Evolutionary conservation across 2,113 vertebrate genomes (phyloP).

Genomic region (Ceratotherium simum): DNA sequence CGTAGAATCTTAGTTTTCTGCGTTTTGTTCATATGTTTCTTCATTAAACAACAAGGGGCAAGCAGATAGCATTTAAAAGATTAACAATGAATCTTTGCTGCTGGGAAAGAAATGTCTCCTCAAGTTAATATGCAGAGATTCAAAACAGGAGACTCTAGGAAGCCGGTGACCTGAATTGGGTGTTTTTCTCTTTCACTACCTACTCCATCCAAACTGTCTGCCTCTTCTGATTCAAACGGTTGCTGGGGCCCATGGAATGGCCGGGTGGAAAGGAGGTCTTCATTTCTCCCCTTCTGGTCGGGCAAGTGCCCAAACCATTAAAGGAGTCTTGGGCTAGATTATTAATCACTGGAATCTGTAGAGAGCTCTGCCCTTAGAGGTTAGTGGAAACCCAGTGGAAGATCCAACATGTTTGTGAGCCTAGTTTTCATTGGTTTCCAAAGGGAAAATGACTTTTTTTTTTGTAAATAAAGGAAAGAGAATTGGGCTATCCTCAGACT

Average conservation of each 20-base stretch:
- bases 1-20: background rate
- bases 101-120: background rate
- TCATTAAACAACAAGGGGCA: background rate
- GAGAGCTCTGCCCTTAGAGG: background rate
- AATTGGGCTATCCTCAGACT: background rate
- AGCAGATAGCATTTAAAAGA: slow-evolving; percentile 8
- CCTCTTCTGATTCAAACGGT: background rate
- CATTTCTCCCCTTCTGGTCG: background rate
- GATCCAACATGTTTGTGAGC: background rate
- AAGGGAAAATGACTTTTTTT: background rate
- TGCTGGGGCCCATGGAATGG: no score
- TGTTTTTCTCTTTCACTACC: background rate
- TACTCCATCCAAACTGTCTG: background rate
- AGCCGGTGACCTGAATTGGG: background rate
- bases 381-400: background rate
- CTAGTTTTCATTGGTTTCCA: background rate
- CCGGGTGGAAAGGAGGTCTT: background rate
- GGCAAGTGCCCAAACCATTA: background rate
- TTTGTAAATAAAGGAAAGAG: background rate
- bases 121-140: background rate
- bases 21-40: background rate
- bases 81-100: background rate
- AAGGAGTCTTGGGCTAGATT: background rate
- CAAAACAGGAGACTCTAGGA: background rate
- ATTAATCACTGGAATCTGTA: background rate